Percentiles rank a stretch among this genome's conserved stretches.
Evolutionary conservation across 2,797 vertebrate species (phyloP).

Genomic region (Galagoides demidoff): DNA sequence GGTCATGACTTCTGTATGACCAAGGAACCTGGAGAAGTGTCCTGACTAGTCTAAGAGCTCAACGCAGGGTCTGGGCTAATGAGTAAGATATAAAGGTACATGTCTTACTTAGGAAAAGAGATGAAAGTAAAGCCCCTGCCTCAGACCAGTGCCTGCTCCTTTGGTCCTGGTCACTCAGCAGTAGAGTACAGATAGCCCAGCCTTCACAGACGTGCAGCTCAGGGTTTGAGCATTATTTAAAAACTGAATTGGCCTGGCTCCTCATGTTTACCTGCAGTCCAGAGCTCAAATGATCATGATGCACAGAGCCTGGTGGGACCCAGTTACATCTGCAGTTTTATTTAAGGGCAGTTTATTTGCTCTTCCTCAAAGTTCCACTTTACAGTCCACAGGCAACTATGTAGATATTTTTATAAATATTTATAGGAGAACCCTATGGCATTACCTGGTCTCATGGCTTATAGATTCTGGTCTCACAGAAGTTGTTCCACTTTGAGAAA

Average conservation of each 20-base stretch:
- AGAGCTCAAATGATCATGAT: slow-evolving; percentile 30
- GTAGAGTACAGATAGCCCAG: not conserved
- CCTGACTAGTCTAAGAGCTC: slow-evolving; percentile 9
- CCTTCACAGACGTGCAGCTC: not conserved
- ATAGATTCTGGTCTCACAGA: slow-evolving; percentile 15
- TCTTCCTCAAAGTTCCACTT: slow-evolving; percentile 11
- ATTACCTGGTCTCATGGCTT: slow-evolving; percentile 2
- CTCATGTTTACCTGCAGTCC: slow-evolving; percentile 2
- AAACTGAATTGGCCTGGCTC: not conserved
- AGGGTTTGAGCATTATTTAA: not conserved
- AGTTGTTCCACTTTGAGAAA: slow-evolving; percentile 60
- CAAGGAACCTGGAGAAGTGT: not conserved
- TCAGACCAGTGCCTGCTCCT: not conserved
- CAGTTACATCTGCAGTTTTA: not conserved
- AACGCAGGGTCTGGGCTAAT: not conserved
- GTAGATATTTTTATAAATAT: not conserved
- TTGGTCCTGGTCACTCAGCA: not conserved
- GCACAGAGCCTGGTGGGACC: not conserved
- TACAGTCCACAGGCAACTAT: slow-evolving; percentile 21
- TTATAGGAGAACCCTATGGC: slow-evolving; percentile 20
- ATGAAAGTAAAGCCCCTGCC: not conserved
- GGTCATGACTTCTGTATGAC: not conserved
- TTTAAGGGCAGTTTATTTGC: slow-evolving; percentile 25
- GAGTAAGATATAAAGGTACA: not conserved
- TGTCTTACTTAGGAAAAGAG: not conserved